These are phyloP conservation scores for Lordiphosa collinella DNA, from an alignment of 1,140 invertebrate genomes.

Conservation along the genomic window DNA sequence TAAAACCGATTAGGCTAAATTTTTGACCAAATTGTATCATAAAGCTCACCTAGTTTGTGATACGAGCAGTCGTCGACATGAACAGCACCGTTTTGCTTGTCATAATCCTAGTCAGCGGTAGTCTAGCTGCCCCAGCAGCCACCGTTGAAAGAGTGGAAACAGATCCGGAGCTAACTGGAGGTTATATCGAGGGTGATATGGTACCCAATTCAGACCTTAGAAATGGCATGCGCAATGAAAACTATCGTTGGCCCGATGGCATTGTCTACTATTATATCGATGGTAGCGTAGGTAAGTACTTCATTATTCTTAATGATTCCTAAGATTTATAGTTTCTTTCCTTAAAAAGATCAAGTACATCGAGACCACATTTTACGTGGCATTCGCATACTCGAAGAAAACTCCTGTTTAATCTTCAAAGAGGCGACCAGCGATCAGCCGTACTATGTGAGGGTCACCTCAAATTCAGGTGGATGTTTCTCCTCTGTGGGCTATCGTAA, in stretches of 20 bases:
- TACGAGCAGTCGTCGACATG: conserved; percentile 6
- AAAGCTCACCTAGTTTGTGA: too few relatives aligned
- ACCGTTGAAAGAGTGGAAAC: not conserved
- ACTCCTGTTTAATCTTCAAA: conserved; percentile 49
- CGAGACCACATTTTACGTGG: conserved; percentile 44
- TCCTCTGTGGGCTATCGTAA: conserved; percentile 81
- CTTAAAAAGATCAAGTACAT: conserved; percentile 38
- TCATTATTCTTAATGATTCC: not conserved
- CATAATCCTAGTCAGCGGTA: conserved; percentile 10
- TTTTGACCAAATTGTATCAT: not conserved
- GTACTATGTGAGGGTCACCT: conserved; percentile 71
- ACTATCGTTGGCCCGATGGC: conserved; percentile 82
- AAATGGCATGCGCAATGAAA: conserved; percentile 83
- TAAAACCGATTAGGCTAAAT: conserved; percentile 7
- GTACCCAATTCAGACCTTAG: not conserved
- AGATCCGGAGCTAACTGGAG: conserved; percentile 5
- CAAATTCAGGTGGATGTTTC: conserved; percentile 80
- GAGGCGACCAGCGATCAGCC: conserved; percentile 50
- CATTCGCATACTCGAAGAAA: conserved; percentile 32
- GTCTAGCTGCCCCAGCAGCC: conserved; percentile 22
- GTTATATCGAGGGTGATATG: conserved; percentile 60
- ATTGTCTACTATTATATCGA: conserved; percentile 83
- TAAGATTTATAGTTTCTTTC: not conserved
- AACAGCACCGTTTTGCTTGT: not conserved
- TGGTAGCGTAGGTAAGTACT: conserved; percentile 36